phyloP scores from a whole-genome alignment of 1,140 invertebrate species.

The Conus betulinus region DNA sequence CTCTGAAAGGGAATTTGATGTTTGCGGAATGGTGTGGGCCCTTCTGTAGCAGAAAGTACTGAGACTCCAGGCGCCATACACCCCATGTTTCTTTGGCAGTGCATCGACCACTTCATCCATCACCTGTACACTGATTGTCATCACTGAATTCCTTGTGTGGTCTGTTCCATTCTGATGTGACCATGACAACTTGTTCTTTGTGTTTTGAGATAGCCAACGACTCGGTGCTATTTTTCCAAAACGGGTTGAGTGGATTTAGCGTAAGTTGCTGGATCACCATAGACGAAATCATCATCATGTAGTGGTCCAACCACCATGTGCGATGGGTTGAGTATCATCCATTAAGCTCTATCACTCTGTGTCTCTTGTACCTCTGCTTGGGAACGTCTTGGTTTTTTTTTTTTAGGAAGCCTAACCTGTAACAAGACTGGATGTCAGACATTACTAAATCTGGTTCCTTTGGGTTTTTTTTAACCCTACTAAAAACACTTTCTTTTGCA shows the following conservation, averaged over 20 bases:
- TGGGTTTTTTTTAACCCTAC: not conserved
- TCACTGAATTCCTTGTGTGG: not conserved
- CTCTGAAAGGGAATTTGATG: not conserved
- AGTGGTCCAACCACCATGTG: not conserved
- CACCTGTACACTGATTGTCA: not conserved
- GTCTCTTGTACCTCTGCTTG: not conserved
- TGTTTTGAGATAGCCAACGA: slow-evolving; percentile 38
- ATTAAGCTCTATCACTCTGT: not conserved
- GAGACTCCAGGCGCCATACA: not conserved
- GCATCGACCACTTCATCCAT: not conserved
- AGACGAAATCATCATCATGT: not conserved
- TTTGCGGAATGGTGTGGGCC: not conserved
- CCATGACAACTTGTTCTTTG: slow-evolving; percentile 25
- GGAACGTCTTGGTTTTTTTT: not conserved
- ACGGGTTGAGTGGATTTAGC: slow-evolving; percentile 38
- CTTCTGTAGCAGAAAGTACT: not conserved
- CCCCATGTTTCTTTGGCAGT: not conserved
- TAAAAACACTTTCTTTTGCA: too few relatives aligned
- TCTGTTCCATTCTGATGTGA: slow-evolving; percentile 22
- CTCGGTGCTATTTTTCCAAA: slow-evolving; percentile 38
- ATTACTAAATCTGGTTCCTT: not conserved
- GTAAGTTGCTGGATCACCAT: slow-evolving; percentile 18
- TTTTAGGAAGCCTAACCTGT: not conserved
- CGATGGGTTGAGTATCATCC: not conserved
- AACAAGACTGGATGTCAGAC: not conserved